phyloP scores from a whole-genome alignment of 1,140 invertebrate species.

The Vanessa tameamea region DNA sequence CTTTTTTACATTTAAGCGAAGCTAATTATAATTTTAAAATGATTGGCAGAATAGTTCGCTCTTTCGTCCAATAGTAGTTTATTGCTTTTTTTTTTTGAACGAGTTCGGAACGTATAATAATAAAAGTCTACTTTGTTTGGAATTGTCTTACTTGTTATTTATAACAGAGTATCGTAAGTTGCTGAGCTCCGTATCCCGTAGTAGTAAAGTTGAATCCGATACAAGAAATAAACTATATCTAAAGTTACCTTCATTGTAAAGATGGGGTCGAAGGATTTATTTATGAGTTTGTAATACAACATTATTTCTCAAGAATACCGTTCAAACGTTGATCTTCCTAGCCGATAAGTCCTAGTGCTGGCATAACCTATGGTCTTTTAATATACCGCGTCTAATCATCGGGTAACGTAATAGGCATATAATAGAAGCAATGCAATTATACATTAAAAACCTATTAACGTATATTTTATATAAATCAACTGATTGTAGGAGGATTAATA shows the following conservation, averaged over 20 bases:
- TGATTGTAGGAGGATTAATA: not conserved
- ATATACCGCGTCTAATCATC: constrained; percentile 46
- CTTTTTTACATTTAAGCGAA: no score
- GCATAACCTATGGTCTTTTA: constrained; percentile 54
- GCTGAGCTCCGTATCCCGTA: not conserved
- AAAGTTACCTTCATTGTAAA: constrained; percentile 31
- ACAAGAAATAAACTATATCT: constrained; percentile 29
- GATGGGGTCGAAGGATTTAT: constrained; percentile 37
- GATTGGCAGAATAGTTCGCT: no score
- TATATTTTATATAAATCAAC: constrained; percentile 34
- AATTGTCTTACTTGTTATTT: not conserved
- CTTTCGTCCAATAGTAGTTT: not conserved
- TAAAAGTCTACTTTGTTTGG: not conserved
- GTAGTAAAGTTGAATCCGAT: not conserved
- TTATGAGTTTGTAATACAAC: constrained; percentile 45
- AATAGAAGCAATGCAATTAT: constrained; percentile 26
- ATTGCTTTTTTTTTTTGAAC: not conserved
- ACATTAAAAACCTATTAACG: constrained; percentile 4
- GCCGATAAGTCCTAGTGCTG: constrained; percentile 48
- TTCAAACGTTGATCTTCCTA: constrained; percentile 42
- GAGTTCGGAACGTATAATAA: not conserved
- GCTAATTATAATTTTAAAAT: no score
- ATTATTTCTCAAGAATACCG: constrained; percentile 47
- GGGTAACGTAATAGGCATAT: constrained; percentile 30
- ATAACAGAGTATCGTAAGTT: not conserved